These are phyloP conservation scores for Exocentrus adspersus DNA, from an alignment of 2,888 invertebrate species.

Conservation along the genomic window DNA sequence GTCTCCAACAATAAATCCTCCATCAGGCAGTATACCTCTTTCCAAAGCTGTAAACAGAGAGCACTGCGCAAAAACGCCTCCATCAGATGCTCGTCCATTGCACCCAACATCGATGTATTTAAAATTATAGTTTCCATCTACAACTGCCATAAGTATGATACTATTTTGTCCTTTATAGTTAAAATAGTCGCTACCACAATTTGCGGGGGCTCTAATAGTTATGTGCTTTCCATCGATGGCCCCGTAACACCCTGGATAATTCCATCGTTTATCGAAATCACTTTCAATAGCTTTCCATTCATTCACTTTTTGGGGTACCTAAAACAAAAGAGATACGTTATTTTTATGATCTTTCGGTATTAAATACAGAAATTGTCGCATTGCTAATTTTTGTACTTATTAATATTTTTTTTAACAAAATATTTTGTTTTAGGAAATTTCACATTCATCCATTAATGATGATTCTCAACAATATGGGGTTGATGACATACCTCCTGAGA, in stretches of 20 bases:
- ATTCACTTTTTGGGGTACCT: not conserved
- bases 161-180: constrained; percentile 38
- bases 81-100: constrained; percentile 39
- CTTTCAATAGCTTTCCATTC: not conserved
- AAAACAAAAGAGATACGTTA: no score
- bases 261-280: not conserved
- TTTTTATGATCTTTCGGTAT: no score
- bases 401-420: no score
- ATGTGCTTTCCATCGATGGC: not conserved
- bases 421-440: no score
- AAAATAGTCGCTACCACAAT: not conserved
- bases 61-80: constrained; percentile 31
- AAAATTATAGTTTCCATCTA: constrained; percentile 40
- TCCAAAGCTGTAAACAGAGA: not conserved
- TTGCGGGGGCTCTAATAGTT: not conserved
- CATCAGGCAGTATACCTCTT: not conserved
- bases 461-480: no score
- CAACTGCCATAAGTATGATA: constrained; percentile 40
- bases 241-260: not conserved
- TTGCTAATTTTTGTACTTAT: no score
- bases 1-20: constrained; percentile 17
- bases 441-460: no score
- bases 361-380: no score
- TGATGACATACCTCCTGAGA: no score
- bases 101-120: constrained; percentile 36